Evolutionary conservation across 64 coral and sea anemone species (phyloP).

Genomic region (Montipora cactus): DNA sequence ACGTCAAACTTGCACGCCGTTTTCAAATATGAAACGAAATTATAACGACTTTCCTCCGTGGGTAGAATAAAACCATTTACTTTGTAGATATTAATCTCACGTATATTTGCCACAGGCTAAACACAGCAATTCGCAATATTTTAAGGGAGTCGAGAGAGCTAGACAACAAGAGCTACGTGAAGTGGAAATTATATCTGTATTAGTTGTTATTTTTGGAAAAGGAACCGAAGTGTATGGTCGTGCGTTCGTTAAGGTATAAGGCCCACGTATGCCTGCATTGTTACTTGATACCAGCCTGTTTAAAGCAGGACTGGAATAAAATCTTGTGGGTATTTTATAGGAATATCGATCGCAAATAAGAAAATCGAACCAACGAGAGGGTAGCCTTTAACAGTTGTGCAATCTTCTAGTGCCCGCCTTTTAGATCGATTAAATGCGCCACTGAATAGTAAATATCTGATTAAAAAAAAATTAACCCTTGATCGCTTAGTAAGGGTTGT

Average conservation of each 20-base stretch:
- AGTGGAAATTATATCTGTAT: conserved; percentile 53
- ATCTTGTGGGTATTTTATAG: background rate
- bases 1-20: too few species aligned
- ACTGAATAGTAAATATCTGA: background rate
- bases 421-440: background rate
- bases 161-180: conserved; percentile 10
- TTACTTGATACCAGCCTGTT: background rate
- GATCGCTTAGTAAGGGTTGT: background rate
- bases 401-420: background rate
- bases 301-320: background rate
- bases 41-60: background rate
- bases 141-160: conserved; percentile 33
- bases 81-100: background rate
- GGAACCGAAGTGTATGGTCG: background rate
- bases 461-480: background rate
- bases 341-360: background rate
- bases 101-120: conserved; percentile 34
- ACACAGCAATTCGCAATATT: conserved; percentile 33
- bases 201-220: background rate
- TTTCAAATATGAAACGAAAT: conserved; percentile 19
- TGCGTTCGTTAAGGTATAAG: too few species aligned
- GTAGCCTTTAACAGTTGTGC: background rate
- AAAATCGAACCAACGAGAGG: background rate
- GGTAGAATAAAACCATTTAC: background rate
- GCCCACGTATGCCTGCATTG: background rate